Conservation (phyloP, 2,888 invertebrate genomes). For the Apeira syringaria region DNA sequence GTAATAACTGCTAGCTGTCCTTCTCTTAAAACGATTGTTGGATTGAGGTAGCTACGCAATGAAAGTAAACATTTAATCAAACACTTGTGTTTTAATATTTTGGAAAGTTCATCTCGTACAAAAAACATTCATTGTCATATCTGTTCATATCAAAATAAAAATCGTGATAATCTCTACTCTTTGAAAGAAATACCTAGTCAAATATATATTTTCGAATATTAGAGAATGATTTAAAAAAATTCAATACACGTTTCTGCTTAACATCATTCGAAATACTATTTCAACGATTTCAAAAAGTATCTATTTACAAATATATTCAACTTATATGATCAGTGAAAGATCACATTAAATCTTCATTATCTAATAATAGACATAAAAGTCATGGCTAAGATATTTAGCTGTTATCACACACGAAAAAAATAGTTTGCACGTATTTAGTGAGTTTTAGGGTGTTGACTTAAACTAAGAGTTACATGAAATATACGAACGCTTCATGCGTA, state of each 20-base stretch:
- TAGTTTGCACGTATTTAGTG: constrained; percentile 74
- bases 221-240: too few species aligned
- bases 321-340: too few species aligned
- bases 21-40: constrained; percentile 23
- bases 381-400: constrained; percentile 60
- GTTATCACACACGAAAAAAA: constrained; percentile 58
- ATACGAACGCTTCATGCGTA: constrained; percentile 25
- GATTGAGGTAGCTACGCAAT: neutral
- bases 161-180: too few species aligned
- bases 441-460: constrained; percentile 57
- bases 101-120: constrained; percentile 58
- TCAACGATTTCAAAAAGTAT: too few species aligned
- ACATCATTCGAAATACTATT: too few species aligned
- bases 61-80: constrained; percentile 3
- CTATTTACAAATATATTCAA: too few species aligned
- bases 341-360: constrained; percentile 14
- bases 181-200: too few species aligned
- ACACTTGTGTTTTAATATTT: constrained; percentile 29
- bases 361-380: constrained; percentile 29
- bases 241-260: too few species aligned
- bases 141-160: constrained; percentile 35
- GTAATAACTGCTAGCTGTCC: constrained; percentile 14
- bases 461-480: constrained; percentile 32
- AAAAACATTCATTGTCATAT: constrained; percentile 76
- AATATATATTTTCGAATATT: too few species aligned